Conservation (phyloP, 2,888 invertebrate genomes). For the Thera britannica region DNA sequence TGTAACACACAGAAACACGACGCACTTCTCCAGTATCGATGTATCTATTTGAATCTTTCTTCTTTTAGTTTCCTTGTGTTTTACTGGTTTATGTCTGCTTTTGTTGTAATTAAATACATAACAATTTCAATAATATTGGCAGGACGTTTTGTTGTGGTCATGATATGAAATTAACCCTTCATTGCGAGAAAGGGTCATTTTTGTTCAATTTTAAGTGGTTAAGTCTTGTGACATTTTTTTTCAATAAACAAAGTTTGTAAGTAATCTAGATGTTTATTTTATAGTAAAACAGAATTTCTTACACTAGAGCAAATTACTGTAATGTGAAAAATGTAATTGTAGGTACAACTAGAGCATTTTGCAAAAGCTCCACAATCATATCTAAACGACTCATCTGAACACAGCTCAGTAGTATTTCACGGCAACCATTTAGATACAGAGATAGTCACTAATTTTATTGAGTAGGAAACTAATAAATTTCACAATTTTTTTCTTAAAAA, state of each 20-base stretch:
- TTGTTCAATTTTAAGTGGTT: not conserved
- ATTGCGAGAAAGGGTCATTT: not conserved
- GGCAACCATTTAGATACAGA: conserved; percentile 68
- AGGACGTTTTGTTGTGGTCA: not conserved
- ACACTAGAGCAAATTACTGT: conserved; percentile 7
- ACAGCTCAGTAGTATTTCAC: conserved; percentile 60
- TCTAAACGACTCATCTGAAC: conserved; percentile 61
- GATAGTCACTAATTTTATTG: conserved; percentile 77
- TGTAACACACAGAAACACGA: no score
- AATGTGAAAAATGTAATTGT: conserved; percentile 25
- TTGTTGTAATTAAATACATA: no score
- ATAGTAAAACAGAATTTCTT: not conserved
- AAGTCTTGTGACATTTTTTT: not conserved
- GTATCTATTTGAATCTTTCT: no score
- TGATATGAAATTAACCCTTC: not conserved
- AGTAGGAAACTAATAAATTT: conserved; percentile 79
- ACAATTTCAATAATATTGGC: no score
- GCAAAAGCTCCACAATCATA: conserved; percentile 44
- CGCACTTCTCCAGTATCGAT: no score
- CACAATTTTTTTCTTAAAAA: conserved; percentile 52
- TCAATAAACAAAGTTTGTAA: not conserved
- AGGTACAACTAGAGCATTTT: conserved; percentile 3
- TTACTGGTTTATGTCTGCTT: no score
- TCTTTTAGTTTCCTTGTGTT: no score
- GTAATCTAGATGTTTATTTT: not conserved